Percentiles rank a stretch among this genome's conserved stretches.
Evolutionary conservation across 2,113 vertebrate species (phyloP).

Genomic region (Bujurquina vittata): DNA sequence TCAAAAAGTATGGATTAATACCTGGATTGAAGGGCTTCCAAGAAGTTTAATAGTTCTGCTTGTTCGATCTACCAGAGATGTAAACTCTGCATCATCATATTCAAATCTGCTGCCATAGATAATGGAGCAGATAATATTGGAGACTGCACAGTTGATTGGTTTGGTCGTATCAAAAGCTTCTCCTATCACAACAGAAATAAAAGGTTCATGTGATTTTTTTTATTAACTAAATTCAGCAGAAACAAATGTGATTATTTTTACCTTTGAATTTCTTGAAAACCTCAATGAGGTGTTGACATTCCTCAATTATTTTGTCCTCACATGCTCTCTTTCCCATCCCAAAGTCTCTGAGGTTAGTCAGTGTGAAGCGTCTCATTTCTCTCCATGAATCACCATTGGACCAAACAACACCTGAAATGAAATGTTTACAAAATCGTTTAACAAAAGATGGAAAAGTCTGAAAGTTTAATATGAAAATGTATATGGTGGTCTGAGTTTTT

Average conservation of each 20-base stretch:
- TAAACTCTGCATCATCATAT: conserved; percentile 57
- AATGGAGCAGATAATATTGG: conserved; percentile 57
- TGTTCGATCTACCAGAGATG: background rate
- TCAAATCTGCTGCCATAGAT: conserved; percentile 64
- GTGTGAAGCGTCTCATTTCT: too few species aligned
- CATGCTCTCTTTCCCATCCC: too few species aligned
- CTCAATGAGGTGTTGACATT: too few species aligned
- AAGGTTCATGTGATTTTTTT: too few species aligned
- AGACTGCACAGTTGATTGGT: too few species aligned
- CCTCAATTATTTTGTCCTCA: too few species aligned
- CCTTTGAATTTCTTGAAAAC: too few species aligned
- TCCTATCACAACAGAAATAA: background rate
- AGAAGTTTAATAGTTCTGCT: rapidly evolving
- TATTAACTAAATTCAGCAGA: background rate
- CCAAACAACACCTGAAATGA: conserved; percentile 45
- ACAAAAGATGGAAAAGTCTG: background rate
- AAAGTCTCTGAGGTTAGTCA: too few species aligned
- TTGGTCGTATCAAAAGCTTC: too few species aligned
- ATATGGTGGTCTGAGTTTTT: background rate
- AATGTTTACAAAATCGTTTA: background rate
- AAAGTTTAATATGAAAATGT: background rate
- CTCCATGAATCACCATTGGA: too few species aligned
- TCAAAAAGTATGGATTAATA: background rate
- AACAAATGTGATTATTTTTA: background rate
- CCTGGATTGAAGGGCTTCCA: conserved; percentile 17